Evolutionary conservation across 2,888 invertebrate species (phyloP), one percentile per base, ranked within the genome.

Genomic region (Drosophila atripex): DNA sequence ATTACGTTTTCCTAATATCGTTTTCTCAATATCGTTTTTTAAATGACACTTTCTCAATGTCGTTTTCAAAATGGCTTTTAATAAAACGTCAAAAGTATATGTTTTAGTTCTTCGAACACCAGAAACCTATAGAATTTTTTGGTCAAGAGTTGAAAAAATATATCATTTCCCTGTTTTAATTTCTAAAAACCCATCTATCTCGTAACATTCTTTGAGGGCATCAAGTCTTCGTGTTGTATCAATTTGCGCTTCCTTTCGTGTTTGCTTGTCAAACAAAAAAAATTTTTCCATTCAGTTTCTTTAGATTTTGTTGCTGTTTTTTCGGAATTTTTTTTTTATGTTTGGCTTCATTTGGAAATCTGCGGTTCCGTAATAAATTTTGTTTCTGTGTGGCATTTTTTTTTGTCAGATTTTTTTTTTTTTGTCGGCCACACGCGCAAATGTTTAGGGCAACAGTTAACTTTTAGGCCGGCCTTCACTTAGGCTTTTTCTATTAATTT

Each of bases 391-490:
- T 28, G 32, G 32, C 12, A 11, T 39, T 23, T 23, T 35, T 64
- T 41, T 49, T 25, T 43, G 45, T 43, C 21, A 18, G 38, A 58
- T 57, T 28, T 63, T 49, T 14, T 35, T 35, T 57, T 60, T 16
- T 35, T 23, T 38, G 25, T 53, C 39, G 63, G 38, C 50, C 32
- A 47, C 60, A 52, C 64, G 43, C 58, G 72, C 52, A 63, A 69
- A 66, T 59, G 59, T 65, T 75, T 73, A 46, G 54, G 54, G 32
- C 61, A 54, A 54, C 60, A 63, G 68, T 66, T 77, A 47, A 63
- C 60, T 60, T 75, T 75, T 25, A 21, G 59, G 71, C 71, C 64
- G 65, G 63, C 63, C 63, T 65, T 64, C 53, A 64, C 65, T 64
- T 64, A 32, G 65, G 65, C 53, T 25, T 65, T 64, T 64, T 65